These are phyloP conservation scores for Peribatodes rhomboidaria DNA, from an alignment of 2,888 invertebrate genomes.

Conservation along the genomic window DNA sequence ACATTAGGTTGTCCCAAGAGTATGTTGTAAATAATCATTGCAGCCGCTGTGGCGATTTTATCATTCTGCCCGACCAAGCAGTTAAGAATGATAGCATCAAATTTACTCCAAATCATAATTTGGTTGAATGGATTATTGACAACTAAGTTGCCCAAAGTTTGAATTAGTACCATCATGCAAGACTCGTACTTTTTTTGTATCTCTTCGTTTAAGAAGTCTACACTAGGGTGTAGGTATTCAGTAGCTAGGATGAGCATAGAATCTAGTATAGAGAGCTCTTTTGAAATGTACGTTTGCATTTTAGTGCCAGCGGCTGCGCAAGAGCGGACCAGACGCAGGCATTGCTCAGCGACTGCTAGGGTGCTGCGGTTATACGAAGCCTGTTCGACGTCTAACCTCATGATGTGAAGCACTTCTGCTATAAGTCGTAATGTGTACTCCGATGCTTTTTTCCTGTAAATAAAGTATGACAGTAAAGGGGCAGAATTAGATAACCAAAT, in stretches of 20 bases:
- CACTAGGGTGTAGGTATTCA: constrained; percentile 78
- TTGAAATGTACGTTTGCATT: constrained; percentile 84
- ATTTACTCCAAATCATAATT: constrained; percentile 84
- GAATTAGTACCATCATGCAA: constrained; percentile 84
- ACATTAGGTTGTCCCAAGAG: constrained; percentile 82
- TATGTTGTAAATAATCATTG: constrained; percentile 89
- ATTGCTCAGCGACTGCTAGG: constrained; percentile 82
- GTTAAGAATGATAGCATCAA: constrained; percentile 79
- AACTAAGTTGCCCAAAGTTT: constrained; percentile 86
- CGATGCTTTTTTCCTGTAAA: constrained; percentile 82
- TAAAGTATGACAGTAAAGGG: not conserved
- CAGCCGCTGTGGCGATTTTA: constrained; percentile 80
- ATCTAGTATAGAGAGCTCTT: constrained; percentile 81
- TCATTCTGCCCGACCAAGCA: constrained; percentile 81
- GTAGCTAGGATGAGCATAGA: constrained; percentile 81
- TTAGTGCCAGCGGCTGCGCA: constrained; percentile 83
- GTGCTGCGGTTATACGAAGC: constrained; percentile 81
- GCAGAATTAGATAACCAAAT: not conserved
- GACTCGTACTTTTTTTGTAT: constrained; percentile 79
- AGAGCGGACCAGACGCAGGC: constrained; percentile 83
- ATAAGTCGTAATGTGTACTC: constrained; percentile 82
- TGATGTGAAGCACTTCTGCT: constrained; percentile 82
- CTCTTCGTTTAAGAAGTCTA: constrained; percentile 78
- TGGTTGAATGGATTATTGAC: constrained; percentile 85
- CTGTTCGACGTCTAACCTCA: constrained; percentile 82